Evolutionary conservation across 2,113 vertebrate species (phyloP).

Genomic region (Oreochromis spilurus): DNA sequence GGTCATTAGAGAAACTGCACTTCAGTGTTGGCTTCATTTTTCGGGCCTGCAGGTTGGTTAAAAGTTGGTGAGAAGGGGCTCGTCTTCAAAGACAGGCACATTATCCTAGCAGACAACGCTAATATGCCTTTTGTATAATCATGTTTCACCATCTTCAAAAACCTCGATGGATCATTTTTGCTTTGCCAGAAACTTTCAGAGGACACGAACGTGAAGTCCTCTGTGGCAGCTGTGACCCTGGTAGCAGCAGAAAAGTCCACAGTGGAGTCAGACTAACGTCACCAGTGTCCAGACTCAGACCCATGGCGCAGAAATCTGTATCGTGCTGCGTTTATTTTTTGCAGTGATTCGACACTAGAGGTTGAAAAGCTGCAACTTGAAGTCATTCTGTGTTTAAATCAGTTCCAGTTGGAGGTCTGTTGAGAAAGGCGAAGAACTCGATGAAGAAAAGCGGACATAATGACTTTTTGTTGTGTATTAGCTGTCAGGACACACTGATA

Average conservation of each 20-base stretch:
- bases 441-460: background rate
- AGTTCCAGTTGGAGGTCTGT: background rate
- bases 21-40: background rate
- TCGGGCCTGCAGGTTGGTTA: accelerated
- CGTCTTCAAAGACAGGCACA: background rate
- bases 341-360: background rate
- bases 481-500: background rate
- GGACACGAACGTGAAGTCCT: accelerated
- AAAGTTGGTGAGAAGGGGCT: background rate
- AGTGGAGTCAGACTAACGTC: background rate
- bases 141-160: background rate
- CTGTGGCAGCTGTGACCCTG: background rate
- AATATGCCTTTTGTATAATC: background rate
- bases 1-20: background rate
- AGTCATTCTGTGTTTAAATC: background rate
- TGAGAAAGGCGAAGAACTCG: background rate
- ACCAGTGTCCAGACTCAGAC: background rate
- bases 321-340: background rate
- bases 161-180: accelerated
- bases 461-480: background rate
- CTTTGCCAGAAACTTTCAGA: background rate
- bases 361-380: background rate
- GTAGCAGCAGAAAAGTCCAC: background rate
- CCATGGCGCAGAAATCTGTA: background rate
- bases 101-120: background rate